Conservation (phyloP, 2,797 vertebrate species). For the Hydrolagus colliei region DNA sequence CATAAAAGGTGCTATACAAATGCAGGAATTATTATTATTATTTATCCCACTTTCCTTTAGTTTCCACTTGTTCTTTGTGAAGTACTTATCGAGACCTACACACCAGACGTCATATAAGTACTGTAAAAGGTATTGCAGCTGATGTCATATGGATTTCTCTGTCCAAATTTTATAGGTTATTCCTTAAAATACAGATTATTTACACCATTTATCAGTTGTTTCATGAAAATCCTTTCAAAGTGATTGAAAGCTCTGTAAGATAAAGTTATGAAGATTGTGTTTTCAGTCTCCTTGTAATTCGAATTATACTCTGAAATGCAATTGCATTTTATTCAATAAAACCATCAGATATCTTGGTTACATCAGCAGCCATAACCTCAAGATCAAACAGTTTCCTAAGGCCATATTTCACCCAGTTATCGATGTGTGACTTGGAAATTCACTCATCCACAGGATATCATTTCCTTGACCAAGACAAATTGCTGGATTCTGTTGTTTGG, state of each 20-base stretch:
- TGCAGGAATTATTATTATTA: too few species aligned
- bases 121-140: too few species aligned
- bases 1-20: too few species aligned
- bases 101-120: too few species aligned
- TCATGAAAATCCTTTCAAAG: neutral
- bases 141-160: neutral
- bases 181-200: neutral
- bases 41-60: too few species aligned
- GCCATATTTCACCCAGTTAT: neutral
- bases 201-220: neutral
- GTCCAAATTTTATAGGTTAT: conserved; percentile 2
- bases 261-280: neutral
- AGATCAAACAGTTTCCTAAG: neutral
- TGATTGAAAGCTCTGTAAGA: neutral
- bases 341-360: neutral
- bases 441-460: neutral
- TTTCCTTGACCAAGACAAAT: neutral
- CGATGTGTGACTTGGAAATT: neutral
- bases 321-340: neutral
- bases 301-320: neutral
- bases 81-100: too few species aligned
- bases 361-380: neutral
- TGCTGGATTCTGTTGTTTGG: neutral
- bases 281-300: neutral
- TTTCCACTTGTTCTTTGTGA: too few species aligned